Base-by-base conservation (phyloP, 2,888 invertebrate genomes). In the Dicyrtoma fusca region DNA sequence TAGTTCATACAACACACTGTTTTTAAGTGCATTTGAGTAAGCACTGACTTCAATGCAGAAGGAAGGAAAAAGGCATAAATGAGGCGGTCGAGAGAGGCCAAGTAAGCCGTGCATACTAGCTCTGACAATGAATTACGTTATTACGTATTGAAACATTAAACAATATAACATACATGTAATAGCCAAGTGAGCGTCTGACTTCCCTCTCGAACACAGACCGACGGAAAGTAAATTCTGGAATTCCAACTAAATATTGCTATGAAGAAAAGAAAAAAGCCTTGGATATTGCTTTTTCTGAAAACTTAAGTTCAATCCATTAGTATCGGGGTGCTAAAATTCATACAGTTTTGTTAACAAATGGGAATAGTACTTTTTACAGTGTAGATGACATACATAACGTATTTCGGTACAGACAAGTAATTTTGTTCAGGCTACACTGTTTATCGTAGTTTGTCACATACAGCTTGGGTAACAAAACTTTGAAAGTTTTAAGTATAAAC, bases 251-350 rank as follows among this genome's bases (percentile, higher is more conserved):
- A 34, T 34, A 34, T 34, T 34, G 8, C 8, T 34, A 55, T 6
- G 19, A 55, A 23, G 23, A 55, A 55, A 14, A n/a, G 34, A 59
- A 14, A 3, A n/a, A 13, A 14, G 17, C 45, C 10, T 45, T 25
- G 23, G 55, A n/a, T n/a, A n/a, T n/a, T n/a, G 17, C 23, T 66
- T 66, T 64, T 66, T 42, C 53, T 66, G 14, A 53, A 66, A 66
- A 55, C 26, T 25, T 5, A 49, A n/a, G n/a, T 34, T 51, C 49
- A 64, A n/a, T 59, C 71, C 74, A 74, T 74, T 74, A 74, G 74
- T 44, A 45, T 26, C 25, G 26, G 65, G 66, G 71, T 74, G 74
- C 71, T 71, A 74, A 74, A 74, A 71, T 74, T 71, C 71, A 55
- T 66, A 53, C 61, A 47, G 55, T 11, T 57, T 68, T 65, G 70